phyloP scores from a whole-genome alignment of 1,140 invertebrate species.

The Elymnias hypermnestra region DNA sequence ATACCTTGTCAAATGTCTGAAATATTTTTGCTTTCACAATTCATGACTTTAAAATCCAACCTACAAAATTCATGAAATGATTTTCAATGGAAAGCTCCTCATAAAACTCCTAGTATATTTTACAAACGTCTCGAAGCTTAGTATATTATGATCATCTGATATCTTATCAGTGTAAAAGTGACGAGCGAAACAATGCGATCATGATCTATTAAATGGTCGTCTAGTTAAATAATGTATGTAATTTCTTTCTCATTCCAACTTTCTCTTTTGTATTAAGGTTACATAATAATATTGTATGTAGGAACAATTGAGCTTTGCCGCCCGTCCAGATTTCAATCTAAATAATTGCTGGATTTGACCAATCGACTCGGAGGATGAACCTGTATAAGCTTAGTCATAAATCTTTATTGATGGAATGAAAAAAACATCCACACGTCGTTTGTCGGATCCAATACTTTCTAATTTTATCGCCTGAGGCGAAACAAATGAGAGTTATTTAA shows the following conservation, averaged over 20 bases:
- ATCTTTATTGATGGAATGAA: slow-evolving; percentile 61
- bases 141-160: not conserved
- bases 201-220: slow-evolving; percentile 12
- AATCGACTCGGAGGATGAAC: slow-evolving; percentile 25
- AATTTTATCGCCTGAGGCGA: slow-evolving; percentile 61
- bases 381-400: slow-evolving; percentile 46
- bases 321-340: slow-evolving; percentile 42
- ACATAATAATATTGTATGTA: slow-evolving; percentile 27
- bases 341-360: slow-evolving; percentile 48
- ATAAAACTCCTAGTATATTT: no score
- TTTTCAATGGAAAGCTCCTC: no score
- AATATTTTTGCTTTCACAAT: no score
- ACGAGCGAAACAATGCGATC: slow-evolving; percentile 8
- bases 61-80: no score
- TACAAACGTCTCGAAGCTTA: no score
- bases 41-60: no score
- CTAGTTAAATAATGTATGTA: slow-evolving; percentile 16
- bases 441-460: slow-evolving; percentile 57
- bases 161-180: slow-evolving; percentile 2
- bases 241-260: slow-evolving; percentile 31
- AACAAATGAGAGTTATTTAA: slow-evolving; percentile 57
- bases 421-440: slow-evolving; percentile 39
- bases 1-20: no score
- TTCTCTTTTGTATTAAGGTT: slow-evolving; percentile 33
- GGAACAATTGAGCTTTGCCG: slow-evolving; percentile 20